Evolutionary conservation across 2,113 vertebrate genomes (phyloP).

Genomic region (Forbesichthys agassizii): DNA sequence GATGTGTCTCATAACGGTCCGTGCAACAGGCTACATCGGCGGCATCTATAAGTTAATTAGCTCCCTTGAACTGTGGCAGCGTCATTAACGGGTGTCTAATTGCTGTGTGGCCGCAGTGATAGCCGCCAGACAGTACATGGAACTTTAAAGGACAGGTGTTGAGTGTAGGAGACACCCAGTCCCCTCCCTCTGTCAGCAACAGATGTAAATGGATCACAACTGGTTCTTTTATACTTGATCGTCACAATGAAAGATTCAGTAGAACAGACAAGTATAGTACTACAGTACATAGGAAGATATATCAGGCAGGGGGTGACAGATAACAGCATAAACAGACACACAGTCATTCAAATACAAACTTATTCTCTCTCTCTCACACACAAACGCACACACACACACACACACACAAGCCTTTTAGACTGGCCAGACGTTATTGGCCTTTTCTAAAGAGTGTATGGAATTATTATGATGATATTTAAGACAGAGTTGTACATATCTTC

Average conservation of each 20-base stretch:
- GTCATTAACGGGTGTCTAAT: slow-evolving; percentile 68
- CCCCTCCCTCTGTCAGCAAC: neutral
- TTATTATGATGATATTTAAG: neutral
- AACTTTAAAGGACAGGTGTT: slow-evolving; percentile 33
- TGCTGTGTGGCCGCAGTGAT: slow-evolving; percentile 65
- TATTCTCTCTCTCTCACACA: too few species aligned
- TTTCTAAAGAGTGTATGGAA: neutral
- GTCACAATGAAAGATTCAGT: neutral
- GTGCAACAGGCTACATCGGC: slow-evolving; percentile 47
- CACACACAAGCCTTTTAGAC: neutral
- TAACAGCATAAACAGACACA: too few species aligned
- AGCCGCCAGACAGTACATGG: slow-evolving; percentile 27
- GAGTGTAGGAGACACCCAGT: slow-evolving; percentile 15
- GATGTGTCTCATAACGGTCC: slow-evolving; percentile 34
- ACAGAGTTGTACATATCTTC: neutral
- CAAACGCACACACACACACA: neutral
- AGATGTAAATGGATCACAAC: neutral
- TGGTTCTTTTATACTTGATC: neutral
- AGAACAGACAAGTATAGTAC: neutral
- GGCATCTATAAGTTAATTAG: slow-evolving; percentile 67
- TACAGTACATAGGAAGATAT: too few species aligned
- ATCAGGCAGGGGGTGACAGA: too few species aligned
- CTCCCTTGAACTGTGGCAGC: slow-evolving; percentile 66
- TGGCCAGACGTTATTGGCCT: neutral
- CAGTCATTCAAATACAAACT: too few species aligned